Evolutionary conservation across 2,888 invertebrate genomes (phyloP), one percentile per base, ranked within the genome.

Genomic region (Ligdia adustata): DNA sequence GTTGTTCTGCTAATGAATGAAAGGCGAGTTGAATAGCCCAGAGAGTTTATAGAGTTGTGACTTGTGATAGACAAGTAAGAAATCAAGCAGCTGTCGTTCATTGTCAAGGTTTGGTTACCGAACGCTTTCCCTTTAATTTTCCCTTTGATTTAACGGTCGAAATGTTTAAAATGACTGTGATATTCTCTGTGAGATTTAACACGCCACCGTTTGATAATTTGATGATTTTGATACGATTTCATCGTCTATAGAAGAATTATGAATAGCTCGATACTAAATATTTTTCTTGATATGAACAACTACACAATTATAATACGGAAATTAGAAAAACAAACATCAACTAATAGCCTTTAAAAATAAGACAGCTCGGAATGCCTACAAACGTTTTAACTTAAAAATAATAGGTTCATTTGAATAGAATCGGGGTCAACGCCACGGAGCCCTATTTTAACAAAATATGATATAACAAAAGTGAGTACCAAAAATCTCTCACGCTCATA

Each of bases 1-100:
- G 58, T 55, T 54, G 49, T 59, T 57, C 51, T 53, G 18, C 32
- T 55, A 64, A 57, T 55, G 61, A 58, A 60, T 53, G 59, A 52
- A 55, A 53, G 54, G 16, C 22, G 33, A 20, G 47, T 29, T 39
- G 48, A 48, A 42, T 33, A 28, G 42, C 9, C 35, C 26, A n/a
- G 48, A 48, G 38, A 48, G 48, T 40, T 41, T 6, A 22, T n/a
- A 22, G 14, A 42, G 37, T 42, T 42, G 37, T 47, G 40, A 40
- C 34, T 46, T 28, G 34, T 38, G 42, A 49, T 49, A 43, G 48
- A 49, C 48, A 42, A 42, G 47, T 37, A 26, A 41, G 42, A 49
- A 42, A 48, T 38, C 42, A 37, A 47, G 35, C 28, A 29, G 28
- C 12, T 26, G 18, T 27, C 41, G 42, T 41, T 50, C 55, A 52